Evolutionary conservation across 1,140 invertebrate genomes (phyloP), one percentile per base, ranked within the genome.

Genomic region (Berghia stephanieae): DNA sequence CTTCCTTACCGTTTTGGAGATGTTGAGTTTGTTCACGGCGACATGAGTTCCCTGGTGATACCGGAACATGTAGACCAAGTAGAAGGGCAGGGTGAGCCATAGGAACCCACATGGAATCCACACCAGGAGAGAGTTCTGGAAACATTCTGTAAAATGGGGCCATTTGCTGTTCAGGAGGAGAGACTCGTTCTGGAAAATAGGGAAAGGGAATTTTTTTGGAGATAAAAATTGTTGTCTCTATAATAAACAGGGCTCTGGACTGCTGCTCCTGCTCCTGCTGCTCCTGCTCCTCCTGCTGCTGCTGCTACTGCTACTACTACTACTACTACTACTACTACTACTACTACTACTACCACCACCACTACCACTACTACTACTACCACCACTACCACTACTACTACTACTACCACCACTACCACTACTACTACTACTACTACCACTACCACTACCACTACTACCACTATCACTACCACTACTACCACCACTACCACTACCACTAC

Each of bases 41-140:
- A 82, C 36, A 16, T 72, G 18, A 8, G 68, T 27, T 0, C 55
- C 67, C n/a, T 75, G 66, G 21, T 60, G 55, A 16, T 40, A 74
- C 3, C 13, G 42, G 55, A 63, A 69, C 27, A 96, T 91, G 83
- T 94, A 95, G 86, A 93, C 94, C 18, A 94, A 89, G 85, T 98
- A 95, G 55, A 97, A 88, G 6, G 93, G 90, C 8, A 93, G 90
- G 81, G 94, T 93, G 0, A 93, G 67, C 94, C 95, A 97, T 6
- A 98, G 89, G 88, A 96, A 96, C 27, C 92, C 89, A 89, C 95
- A 97, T 2, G 97, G 96, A 52, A 93, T 89, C 95, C 96, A 98
- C 63, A 96, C 91, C 40, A 98, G 87, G 1, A 95, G 92, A 1
- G 96, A 97, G 63, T 86, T 79, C 79, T 85, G 82, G 78, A 87